Base-by-base conservation (phyloP, 2,888 invertebrate species). In the Unio delphinus region DNA sequence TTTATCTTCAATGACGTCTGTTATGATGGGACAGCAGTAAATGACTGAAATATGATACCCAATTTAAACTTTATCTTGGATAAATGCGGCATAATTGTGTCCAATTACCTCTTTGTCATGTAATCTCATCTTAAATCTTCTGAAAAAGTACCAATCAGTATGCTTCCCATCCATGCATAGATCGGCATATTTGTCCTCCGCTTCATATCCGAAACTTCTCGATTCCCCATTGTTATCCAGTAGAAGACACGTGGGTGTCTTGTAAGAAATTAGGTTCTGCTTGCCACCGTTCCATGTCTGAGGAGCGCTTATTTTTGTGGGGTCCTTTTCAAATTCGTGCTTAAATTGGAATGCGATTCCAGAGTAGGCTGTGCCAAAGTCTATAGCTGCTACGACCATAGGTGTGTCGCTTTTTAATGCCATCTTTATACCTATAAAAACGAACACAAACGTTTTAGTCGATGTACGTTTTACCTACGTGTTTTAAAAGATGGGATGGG, bases 181-280 rank as follows among this genome's bases (percentile, higher is more conserved):
- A 34, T 70, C 63, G 5, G 63, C 62, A 34, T 73, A 73, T 18
- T 60, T 58, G 18, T 70, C 70, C 63, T 73, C 73, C 5, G 70
- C 73, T 20, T 73, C 70, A 34, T 61, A 73, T 11, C 73, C 73
- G 63, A 73, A 73, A 56, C 70, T 61, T 18, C 60, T 61, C 5
- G 70, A 64, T 28, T 61, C 45, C 26, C 61, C 55, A 18, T 70
- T n/a, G 8, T 62, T 23, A 17, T 68, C 62, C 54, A 73, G 63
- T 18, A 73, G 61, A 26, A 73, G 61, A 65, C 73, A 73, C 1
- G 73, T 73, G 5, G 73, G 73, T 26, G 73, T 70, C 58, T 73
- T 73, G 28, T 65, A 65, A 15, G 73, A 73, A 60, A 68, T 56
- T 30, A 73, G 61, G 23, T 66, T 68, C 67, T 62, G 67, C 45